Conservation (phyloP, 2,888 invertebrate species). For the Tribolium freemani region DNA sequence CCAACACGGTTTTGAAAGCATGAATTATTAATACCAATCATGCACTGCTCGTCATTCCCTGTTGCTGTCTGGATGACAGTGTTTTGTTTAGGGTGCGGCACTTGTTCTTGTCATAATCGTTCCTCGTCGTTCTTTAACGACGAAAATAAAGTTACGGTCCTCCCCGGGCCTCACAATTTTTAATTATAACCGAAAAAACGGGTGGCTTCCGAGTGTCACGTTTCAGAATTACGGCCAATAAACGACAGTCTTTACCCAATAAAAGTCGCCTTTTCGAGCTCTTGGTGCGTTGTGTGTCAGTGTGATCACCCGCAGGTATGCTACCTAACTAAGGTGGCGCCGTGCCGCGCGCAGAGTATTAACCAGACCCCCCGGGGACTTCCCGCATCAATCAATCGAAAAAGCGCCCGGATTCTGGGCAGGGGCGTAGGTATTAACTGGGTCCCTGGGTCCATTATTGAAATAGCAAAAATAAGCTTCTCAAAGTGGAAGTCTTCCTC, state of each 20-base stretch:
- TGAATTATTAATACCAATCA: conserved; percentile 66
- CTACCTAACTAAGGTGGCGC: conserved; percentile 64
- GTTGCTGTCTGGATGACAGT: conserved; percentile 64
- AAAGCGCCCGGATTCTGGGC: conserved; percentile 2
- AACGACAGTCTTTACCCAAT: conserved; percentile 38
- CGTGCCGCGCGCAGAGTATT: conserved; percentile 61
- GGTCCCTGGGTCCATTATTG: too few species aligned
- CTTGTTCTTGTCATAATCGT: conserved; percentile 62
- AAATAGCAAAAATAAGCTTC: too few species aligned
- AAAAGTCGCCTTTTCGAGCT: conserved; percentile 31
- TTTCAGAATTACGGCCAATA: conserved; percentile 30
- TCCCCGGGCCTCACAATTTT: not conserved
- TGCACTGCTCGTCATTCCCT: conserved; percentile 63
- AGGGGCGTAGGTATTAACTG: not conserved
- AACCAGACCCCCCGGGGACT: conserved; percentile 57
- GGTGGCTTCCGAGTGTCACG: conserved; percentile 36
- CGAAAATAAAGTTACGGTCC: not conserved
- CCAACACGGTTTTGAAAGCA: conserved; percentile 64
- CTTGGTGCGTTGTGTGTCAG: conserved; percentile 52
- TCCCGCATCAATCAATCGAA: conserved; percentile 40
- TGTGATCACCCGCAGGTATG: conserved; percentile 63
- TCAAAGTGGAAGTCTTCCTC: not conserved
- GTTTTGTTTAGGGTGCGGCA: conserved; percentile 65
- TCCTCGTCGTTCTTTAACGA: conserved; percentile 39
- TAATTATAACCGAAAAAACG: conserved; percentile 25